phyloP scores from a whole-genome alignment of 2,888 invertebrate species.

The Hydropsyche betteni region DNA sequence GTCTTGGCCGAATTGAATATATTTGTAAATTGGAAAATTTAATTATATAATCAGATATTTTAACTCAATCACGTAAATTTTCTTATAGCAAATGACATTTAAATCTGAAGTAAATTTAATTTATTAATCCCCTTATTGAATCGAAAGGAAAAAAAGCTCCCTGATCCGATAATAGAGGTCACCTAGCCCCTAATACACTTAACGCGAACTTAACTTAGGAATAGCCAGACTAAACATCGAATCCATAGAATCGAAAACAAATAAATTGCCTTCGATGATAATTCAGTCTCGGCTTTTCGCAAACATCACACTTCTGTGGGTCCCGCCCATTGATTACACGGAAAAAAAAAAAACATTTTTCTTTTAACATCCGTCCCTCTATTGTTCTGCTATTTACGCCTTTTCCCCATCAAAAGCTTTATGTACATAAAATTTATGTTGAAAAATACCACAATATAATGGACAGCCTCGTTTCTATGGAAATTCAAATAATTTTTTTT shows the following conservation, averaged over 20 bases:
- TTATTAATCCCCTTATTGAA: no score
- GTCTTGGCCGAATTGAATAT: no score
- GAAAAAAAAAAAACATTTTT: conserved; percentile 12
- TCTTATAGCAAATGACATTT: no score
- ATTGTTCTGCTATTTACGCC: background rate
- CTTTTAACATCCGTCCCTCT: conserved; percentile 5
- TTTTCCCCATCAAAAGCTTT: background rate
- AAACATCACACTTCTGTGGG: background rate
- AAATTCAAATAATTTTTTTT: background rate
- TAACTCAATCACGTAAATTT: no score
- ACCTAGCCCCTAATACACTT: no score
- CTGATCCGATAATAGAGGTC: no score
- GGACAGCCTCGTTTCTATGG: no score
- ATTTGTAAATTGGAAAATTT: no score
- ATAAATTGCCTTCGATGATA: background rate
- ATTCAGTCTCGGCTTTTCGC: background rate
- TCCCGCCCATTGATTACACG: background rate
- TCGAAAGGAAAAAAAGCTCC: no score
- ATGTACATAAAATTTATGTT: background rate
- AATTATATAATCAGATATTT: no score
- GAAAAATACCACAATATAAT: background rate
- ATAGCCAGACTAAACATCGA: background rate
- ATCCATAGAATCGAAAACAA: conserved; percentile 2
- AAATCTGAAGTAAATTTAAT: no score
- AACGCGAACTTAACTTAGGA: no score